Conservation (phyloP, 1,140 invertebrate species). For the Drosophila funebris region DNA sequence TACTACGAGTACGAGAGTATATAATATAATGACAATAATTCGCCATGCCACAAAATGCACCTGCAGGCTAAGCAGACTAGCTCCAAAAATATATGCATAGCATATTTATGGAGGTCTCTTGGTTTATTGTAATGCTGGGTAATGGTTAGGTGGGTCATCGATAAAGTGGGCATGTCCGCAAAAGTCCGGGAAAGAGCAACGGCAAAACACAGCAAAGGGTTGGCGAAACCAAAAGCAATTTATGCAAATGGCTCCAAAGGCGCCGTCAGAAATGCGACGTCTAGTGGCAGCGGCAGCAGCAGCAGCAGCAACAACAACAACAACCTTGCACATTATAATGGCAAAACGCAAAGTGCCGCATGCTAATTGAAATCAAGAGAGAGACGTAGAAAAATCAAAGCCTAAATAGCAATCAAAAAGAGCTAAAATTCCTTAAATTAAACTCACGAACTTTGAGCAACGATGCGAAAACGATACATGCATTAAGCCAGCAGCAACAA, state of each 20-base stretch:
- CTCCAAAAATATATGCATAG: constrained; percentile 48
- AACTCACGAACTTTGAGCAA: constrained; percentile 77
- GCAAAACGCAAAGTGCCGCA: constrained; percentile 72
- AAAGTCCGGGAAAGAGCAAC: constrained; percentile 35
- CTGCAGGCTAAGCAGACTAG: constrained; percentile 65
- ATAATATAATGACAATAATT: constrained; percentile 77
- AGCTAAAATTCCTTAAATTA: constrained; percentile 81
- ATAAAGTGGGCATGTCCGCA: constrained; percentile 64
- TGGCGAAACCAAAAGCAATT: constrained; percentile 72
- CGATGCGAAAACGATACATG: constrained; percentile 82
- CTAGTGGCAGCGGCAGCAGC: constrained; percentile 13
- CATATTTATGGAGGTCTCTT: constrained; percentile 23
- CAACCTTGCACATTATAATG: too few relatives aligned
- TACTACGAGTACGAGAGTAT: background rate
- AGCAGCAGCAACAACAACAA: constrained; percentile 10
- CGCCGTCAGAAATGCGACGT: constrained; percentile 70
- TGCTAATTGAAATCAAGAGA: constrained; percentile 74
- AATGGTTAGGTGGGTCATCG: constrained; percentile 58
- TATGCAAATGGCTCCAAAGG: constrained; percentile 77
- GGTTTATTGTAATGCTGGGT: constrained; percentile 31
- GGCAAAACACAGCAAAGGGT: constrained; percentile 50
- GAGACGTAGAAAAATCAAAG: constrained; percentile 45
- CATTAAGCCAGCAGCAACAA: constrained; percentile 57
- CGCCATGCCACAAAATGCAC: constrained; percentile 71
- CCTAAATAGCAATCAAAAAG: constrained; percentile 81